phyloP scores from a whole-genome alignment of 2,113 vertebrate genomes.

The Seriola aureovittata region DNA sequence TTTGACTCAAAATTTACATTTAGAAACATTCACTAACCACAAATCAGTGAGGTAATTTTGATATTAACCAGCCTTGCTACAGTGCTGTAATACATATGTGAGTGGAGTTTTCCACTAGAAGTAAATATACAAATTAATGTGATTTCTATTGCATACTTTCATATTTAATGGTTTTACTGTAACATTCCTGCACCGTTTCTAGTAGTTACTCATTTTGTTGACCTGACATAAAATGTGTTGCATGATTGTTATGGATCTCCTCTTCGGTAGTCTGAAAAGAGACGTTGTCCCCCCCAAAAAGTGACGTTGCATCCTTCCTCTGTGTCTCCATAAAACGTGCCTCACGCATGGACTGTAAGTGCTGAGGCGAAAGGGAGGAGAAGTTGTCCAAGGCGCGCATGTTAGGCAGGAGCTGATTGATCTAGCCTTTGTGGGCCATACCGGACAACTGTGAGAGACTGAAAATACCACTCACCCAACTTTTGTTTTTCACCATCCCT shows the following conservation, averaged over 20 bases:
- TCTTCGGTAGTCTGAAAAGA: background rate
- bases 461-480: background rate
- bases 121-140: background rate
- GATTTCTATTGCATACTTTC: background rate
- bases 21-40: background rate
- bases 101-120: background rate
- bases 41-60: background rate
- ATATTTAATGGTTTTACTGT: background rate
- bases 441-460: background rate
- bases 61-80: background rate
- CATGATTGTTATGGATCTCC: background rate
- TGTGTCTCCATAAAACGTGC: constrained; percentile 78
- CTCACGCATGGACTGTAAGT: constrained; percentile 55
- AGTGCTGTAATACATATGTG: background rate
- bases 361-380: constrained; percentile 57
- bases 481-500: background rate
- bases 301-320: constrained; percentile 83
- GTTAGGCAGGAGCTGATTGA: constrained; percentile 41
- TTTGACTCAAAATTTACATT: background rate
- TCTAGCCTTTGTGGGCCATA: background rate
- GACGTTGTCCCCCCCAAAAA: constrained; percentile 39
- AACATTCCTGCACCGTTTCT: background rate
- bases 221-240: background rate
- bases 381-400: constrained; percentile 42
- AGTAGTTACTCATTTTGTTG: background rate